phyloP scores from a whole-genome alignment of 2,113 vertebrate species.

The Octodon degus region DNA sequence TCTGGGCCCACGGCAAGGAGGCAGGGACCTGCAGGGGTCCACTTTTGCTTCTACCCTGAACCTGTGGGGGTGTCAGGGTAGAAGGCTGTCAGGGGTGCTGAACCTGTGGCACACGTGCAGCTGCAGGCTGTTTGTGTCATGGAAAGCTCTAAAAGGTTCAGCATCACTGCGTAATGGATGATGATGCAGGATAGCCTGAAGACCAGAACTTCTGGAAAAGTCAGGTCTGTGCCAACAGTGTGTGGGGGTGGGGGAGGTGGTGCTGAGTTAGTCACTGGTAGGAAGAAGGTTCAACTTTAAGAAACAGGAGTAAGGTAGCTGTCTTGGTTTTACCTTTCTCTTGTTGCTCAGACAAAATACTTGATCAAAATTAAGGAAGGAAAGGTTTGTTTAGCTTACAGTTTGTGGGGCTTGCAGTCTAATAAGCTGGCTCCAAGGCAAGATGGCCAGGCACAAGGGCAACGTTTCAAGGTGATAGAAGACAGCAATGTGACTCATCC shows the following conservation, averaged over 20 bases:
- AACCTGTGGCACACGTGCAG: neutral
- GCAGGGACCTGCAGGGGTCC: neutral
- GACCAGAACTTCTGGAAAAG: neutral
- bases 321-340: too few species aligned
- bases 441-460: too few species aligned
- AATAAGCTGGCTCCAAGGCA: too few species aligned
- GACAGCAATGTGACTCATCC: too few species aligned
- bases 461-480: too few species aligned
- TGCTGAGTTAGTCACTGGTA: neutral
- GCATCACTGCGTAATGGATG: too few species aligned
- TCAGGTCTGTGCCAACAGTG: neutral
- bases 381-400: too few species aligned
- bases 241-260: neutral
- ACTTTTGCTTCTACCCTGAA: neutral
- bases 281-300: neutral
- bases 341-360: too few species aligned
- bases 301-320: neutral
- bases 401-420: too few species aligned
- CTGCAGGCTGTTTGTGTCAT: neutral
- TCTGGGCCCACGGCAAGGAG: neutral
- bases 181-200: neutral
- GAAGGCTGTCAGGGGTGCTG: neutral
- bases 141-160: neutral
- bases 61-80: neutral
- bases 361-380: too few species aligned